These are phyloP conservation scores for Yponomeuta plumbellus DNA, from an alignment of 2,888 invertebrate genomes.

Conservation along the genomic window DNA sequence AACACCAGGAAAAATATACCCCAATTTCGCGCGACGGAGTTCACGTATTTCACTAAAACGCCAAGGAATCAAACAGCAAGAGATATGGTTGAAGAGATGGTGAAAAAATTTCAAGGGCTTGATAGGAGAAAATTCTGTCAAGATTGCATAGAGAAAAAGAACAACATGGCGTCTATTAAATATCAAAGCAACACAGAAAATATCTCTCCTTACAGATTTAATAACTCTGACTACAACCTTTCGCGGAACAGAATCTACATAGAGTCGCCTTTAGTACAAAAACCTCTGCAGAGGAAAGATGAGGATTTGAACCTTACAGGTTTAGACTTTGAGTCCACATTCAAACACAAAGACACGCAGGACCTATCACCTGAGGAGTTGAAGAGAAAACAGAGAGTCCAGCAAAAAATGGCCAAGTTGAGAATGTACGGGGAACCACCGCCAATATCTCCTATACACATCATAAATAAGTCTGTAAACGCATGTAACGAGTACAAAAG, in stretches of 20 bases:
- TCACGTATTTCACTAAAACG: conserved; percentile 77
- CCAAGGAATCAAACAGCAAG: conserved; percentile 73
- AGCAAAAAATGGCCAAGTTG: conserved; percentile 67
- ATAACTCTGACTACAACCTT: conserved; percentile 43
- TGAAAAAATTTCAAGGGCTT: conserved; percentile 36
- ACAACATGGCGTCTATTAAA: conserved; percentile 36
- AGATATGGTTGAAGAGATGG: conserved; percentile 61
- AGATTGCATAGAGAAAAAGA: conserved; percentile 49
- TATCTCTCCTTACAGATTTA: conserved; percentile 53
- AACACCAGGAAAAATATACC: conserved; percentile 70
- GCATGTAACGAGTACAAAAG: conserved; percentile 57
- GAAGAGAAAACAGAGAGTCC: conserved; percentile 45
- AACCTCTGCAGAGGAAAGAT: conserved; percentile 27
- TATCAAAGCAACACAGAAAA: conserved; percentile 39
- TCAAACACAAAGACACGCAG: conserved; percentile 47
- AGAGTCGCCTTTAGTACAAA: conserved; percentile 41
- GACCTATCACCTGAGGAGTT: conserved; percentile 44
- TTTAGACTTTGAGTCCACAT: conserved; percentile 65
- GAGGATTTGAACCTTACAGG: conserved; percentile 54
- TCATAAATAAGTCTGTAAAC: conserved; percentile 51
- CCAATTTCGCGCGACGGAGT: conserved; percentile 78
- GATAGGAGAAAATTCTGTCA: conserved; percentile 41
- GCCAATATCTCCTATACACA: conserved; percentile 65
- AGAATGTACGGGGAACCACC: conserved; percentile 75
- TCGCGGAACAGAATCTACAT: conserved; percentile 48